Percentiles rank a stretch among this genome's conserved stretches.
Evolutionary conservation across 2,888 invertebrate species (phyloP).

Genomic region (Trissolcus brochymenae): DNA sequence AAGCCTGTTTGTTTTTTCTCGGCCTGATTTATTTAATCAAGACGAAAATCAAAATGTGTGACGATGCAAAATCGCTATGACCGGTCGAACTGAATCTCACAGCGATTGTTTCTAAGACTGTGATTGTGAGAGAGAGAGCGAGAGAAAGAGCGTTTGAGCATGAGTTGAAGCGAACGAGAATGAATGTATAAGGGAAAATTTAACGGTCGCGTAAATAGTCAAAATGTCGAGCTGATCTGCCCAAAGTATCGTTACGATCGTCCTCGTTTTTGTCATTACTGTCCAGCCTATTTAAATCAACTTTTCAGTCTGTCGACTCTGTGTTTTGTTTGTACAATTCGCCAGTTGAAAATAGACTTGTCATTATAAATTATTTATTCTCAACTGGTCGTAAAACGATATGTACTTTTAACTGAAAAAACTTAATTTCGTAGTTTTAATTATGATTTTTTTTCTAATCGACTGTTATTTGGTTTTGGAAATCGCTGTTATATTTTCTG

Average conservation of each 20-base stretch:
- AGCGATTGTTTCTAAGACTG: slow-evolving; percentile 54
- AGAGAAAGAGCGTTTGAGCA: slow-evolving; percentile 14
- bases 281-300: slow-evolving; percentile 50
- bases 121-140: slow-evolving; percentile 54
- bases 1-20: slow-evolving; percentile 21
- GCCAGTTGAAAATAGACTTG: neutral
- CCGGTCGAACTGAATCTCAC: slow-evolving; percentile 40
- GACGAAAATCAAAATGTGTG: slow-evolving; percentile 44
- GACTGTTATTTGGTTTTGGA: too few relatives aligned
- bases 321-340: slow-evolving; percentile 22
- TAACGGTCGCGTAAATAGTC: slow-evolving; percentile 21
- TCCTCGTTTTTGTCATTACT: slow-evolving; percentile 55
- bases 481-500: too few relatives aligned
- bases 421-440: too few relatives aligned
- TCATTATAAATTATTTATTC: too few relatives aligned
- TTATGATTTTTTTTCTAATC: too few relatives aligned
- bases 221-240: slow-evolving; percentile 39
- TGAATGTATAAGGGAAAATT: slow-evolving; percentile 16
- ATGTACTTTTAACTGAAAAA: too few relatives aligned
- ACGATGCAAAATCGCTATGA: slow-evolving; percentile 30
- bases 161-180: slow-evolving; percentile 18
- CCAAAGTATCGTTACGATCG: slow-evolving; percentile 60
- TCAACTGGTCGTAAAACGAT: too few relatives aligned
- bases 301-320: neutral
- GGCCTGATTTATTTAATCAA: slow-evolving; percentile 36